Base-by-base conservation (phyloP, 2,888 invertebrate genomes). In the Noctua janthina region DNA sequence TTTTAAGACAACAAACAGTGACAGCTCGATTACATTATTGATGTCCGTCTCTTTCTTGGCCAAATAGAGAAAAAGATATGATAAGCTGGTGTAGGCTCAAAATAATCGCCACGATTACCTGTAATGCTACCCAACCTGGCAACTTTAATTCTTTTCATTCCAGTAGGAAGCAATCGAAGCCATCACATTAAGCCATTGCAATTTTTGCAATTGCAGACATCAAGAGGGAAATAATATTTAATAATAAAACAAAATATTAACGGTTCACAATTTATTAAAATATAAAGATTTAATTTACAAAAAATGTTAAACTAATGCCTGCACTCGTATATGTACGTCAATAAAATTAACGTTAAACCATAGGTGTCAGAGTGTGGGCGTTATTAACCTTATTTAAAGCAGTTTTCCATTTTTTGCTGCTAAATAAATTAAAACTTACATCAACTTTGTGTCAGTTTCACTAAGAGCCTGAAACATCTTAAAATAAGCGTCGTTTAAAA, bases 381-480 rank as follows among this genome's bases (percentile, higher is more conserved):
- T 62, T 74, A 79, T 71, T 39, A 89, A 78, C 64, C 39, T 69
- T 75, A 79, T 64, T 74, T 69, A 72, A 54, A 82, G 76, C 87
- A 85, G 78, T 51, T 29, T 29, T 69, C n/a, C 72, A 49, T 74
- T 77, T 64, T 72, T 69, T 20, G 72, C 87, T 77, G 78, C 74
- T 70, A 79, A 85, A 88, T 87, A 89, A 89, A 84, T 87, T 85
- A 88, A 84, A 83, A 82, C 84, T 82, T 82, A 88, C 54, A 78
- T 76, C 66, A 87, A 82, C 66, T 89, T 83, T 82, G 72, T 86
- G 59, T 83, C 29, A 73, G 62, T 78, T 86, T 91, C 88, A 89
- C 81, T 89, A 90, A 84, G 83, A 74, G 87, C 81, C 86, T 85
- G 62, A 69, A 66, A 67, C 51, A 71, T 79, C 7, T 70, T 51